phyloP scores from a whole-genome alignment of 2,888 invertebrate genomes.

The Papilio elwesi region DNA sequence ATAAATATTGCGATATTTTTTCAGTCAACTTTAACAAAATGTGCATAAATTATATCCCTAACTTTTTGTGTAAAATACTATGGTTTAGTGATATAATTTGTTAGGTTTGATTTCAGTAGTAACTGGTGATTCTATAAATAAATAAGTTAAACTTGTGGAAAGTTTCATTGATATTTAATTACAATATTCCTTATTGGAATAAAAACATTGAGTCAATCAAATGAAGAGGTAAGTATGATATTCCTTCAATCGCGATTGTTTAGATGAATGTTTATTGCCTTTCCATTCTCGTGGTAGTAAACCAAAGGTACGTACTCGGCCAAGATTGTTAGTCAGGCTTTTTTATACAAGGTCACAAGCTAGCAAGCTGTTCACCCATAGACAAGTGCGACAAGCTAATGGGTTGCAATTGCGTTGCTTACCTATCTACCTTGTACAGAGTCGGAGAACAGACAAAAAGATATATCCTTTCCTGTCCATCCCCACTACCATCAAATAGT shows the following conservation, averaged over 20 bases:
- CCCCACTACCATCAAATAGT: no score
- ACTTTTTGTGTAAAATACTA: slow-evolving; percentile 29
- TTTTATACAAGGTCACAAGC: no score
- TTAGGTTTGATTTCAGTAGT: slow-evolving; percentile 46
- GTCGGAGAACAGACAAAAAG: no score
- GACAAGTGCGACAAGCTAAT: no score
- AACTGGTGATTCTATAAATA: slow-evolving; percentile 43
- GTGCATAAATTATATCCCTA: neutral
- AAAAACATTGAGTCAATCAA: no score
- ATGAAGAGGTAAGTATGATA: neutral
- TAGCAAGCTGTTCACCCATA: no score
- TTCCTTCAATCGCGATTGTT: neutral
- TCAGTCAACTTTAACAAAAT: neutral
- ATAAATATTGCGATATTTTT: slow-evolving; percentile 8
- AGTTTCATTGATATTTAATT: neutral
- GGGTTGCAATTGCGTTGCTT: no score
- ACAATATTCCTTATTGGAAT: neutral
- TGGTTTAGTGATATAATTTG: slow-evolving; percentile 32
- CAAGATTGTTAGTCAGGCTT: no score
- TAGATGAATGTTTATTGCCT: neutral
- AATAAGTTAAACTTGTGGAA: slow-evolving; percentile 30
- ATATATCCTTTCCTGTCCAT: no score
- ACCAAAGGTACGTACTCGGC: no score
- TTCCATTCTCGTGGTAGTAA: neutral
- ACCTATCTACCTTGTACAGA: no score